A percentile compares a stretch with the other conserved stretches of the same genome.
These are phyloP conservation scores for Siniperca knerii DNA, from an alignment of 2,113 vertebrate species.

Conservation along the genomic window DNA sequence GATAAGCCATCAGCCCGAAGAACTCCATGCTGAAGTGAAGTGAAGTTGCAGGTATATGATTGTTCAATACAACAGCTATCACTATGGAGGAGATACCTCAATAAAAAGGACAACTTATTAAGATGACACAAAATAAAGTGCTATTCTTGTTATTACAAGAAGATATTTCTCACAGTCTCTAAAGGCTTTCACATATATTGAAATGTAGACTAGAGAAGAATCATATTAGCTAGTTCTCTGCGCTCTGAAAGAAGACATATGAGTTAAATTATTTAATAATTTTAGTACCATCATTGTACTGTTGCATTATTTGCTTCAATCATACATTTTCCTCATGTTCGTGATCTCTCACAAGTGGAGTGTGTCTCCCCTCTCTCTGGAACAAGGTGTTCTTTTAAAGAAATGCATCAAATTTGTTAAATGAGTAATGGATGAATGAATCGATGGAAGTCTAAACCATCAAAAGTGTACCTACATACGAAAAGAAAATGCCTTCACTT, in stretches of 20 bases:
- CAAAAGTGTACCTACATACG: background rate
- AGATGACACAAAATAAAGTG: slow-evolving; percentile 56
- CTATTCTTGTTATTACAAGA: slow-evolving; percentile 32
- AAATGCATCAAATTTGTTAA: background rate
- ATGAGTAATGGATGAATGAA: background rate
- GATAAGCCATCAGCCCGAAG: slow-evolving; percentile 8
- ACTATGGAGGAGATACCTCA: slow-evolving; percentile 30
- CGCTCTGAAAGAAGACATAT: slow-evolving; percentile 15
- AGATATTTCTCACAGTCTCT: slow-evolving; percentile 39
- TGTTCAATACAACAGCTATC: slow-evolving; percentile 1
- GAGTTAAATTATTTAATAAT: background rate
- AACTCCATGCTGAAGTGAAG: slow-evolving; percentile 1
- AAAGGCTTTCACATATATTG: slow-evolving; percentile 25
- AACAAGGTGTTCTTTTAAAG: background rate
- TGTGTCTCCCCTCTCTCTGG: background rate
- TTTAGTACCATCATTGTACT: background rate
- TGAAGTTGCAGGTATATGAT: slow-evolving; percentile 6
- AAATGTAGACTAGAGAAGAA: slow-evolving; percentile 33
- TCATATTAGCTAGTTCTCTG: slow-evolving; percentile 4
- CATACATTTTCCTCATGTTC: background rate
- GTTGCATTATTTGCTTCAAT: background rate
- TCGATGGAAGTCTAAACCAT: slow-evolving; percentile 12
- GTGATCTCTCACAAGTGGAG: background rate
- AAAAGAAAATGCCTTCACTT: slow-evolving; percentile 24
- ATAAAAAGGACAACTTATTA: slow-evolving; percentile 28